phyloP scores from a whole-genome alignment of 2,113 vertebrate species.

The Aplodontia rufa region DNA sequence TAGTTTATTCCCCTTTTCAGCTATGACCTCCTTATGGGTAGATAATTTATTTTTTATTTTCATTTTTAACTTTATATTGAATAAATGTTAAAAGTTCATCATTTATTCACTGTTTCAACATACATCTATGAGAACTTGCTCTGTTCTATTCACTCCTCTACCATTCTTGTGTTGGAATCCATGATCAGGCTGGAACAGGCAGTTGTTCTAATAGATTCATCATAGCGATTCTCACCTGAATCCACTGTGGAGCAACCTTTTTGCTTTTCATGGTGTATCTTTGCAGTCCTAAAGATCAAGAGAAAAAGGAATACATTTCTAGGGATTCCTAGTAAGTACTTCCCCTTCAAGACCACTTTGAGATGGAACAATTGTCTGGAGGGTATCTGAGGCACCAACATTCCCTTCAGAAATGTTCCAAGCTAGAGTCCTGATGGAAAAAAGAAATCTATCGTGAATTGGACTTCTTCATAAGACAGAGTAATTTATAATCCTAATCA shows the following conservation, averaged over 20 bases:
- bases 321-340: not conserved
- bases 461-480: not conserved
- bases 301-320: not conserved
- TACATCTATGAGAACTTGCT: not conserved
- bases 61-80: constrained; percentile 3
- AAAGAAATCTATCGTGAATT: not conserved
- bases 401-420: not conserved
- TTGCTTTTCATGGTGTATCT: not conserved
- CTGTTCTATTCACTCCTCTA: not conserved
- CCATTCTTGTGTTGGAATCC: not conserved
- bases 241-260: not conserved
- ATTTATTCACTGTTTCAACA: not conserved
- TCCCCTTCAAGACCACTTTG: not conserved
- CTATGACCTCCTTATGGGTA: not conserved
- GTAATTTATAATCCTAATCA: not conserved
- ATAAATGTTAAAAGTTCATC: not conserved
- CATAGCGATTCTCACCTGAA: not conserved
- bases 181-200: not conserved
- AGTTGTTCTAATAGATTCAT: not conserved
- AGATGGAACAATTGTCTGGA: not conserved
- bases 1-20: not conserved
- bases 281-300: not conserved
- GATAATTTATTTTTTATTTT: not conserved
- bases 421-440: not conserved
- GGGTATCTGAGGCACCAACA: not conserved